Evolutionary conservation across 2,888 invertebrate species (phyloP).

Genomic region (Ophion slaviceki): DNA sequence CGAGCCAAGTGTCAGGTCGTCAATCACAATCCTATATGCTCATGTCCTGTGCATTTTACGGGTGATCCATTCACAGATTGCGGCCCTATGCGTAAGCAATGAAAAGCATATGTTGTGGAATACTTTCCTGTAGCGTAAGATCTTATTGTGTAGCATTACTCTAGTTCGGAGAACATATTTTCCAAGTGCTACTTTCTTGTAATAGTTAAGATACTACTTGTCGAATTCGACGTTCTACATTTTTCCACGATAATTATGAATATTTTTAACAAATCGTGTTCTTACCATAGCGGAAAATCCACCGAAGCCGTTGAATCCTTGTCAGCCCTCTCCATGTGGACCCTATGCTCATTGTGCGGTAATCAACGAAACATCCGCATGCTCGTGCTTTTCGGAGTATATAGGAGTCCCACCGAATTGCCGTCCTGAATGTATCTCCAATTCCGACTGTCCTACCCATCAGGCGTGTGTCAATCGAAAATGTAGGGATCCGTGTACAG

Average conservation of each 20-base stretch:
- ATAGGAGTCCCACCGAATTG: conserved; percentile 90
- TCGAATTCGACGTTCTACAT: not conserved
- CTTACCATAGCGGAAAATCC: conserved; percentile 59
- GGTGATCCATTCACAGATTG: conserved; percentile 86
- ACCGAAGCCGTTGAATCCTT: conserved; percentile 71
- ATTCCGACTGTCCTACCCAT: conserved; percentile 89
- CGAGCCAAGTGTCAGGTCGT: conserved; percentile 86
- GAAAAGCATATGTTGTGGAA: not conserved
- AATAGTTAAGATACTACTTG: not conserved
- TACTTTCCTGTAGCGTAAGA: not conserved
- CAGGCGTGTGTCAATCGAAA: conserved; percentile 91
- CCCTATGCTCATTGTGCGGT: conserved; percentile 88
- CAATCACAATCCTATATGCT: conserved; percentile 88
- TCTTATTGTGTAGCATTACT: too few species aligned
- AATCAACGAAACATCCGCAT: conserved; percentile 85
- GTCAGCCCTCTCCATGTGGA: conserved; percentile 82
- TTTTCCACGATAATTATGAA: not conserved
- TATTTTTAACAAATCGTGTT: not conserved
- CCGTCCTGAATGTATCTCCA: conserved; percentile 90
- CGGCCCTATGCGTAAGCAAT: conserved; percentile 86
- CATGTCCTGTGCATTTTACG: conserved; percentile 86
- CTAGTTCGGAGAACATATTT: not conserved
- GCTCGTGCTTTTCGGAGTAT: conserved; percentile 88
- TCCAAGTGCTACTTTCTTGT: too few species aligned
- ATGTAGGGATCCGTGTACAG: conserved; percentile 90